These are phyloP conservation scores for Limnodromus scolopaceus DNA, from an alignment of 2,797 vertebrate genomes.

Conservation along the genomic window DNA sequence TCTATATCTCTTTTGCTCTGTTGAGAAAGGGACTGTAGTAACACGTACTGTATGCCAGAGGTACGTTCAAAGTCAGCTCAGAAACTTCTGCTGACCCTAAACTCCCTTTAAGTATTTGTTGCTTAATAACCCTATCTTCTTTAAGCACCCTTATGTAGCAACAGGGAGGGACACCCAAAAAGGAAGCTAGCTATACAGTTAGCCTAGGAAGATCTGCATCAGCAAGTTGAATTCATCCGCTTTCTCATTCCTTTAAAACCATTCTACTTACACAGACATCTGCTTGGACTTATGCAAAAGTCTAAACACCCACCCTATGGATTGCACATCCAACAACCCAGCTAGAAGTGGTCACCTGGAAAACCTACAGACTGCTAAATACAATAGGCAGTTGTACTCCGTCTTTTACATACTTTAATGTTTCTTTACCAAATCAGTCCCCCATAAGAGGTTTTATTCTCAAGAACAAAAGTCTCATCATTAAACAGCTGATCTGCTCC, in stretches of 20 bases:
- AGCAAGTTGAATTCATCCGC: background rate
- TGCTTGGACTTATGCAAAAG: background rate
- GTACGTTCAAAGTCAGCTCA: background rate
- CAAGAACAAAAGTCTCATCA: background rate
- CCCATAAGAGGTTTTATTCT: background rate
- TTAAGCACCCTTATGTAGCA: background rate
- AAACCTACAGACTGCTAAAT: background rate
- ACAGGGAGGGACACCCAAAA: background rate
- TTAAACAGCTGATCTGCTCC: background rate
- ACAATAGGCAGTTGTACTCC: background rate
- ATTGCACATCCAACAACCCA: background rate
- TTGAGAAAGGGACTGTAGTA: background rate
- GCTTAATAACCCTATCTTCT: background rate
- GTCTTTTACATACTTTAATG: fast-evolving
- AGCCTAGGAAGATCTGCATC: background rate
- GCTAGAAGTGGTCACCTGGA: background rate
- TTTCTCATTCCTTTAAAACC: background rate
- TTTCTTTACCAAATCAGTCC: background rate
- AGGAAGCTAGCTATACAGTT: background rate
- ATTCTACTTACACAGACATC: background rate
- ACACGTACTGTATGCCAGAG: background rate
- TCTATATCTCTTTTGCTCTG: background rate
- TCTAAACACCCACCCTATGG: background rate
- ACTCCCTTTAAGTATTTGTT: background rate
- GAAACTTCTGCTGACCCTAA: background rate